Base-by-base conservation (phyloP, 2,888 invertebrate genomes). In the Aleiodes alternator region DNA sequence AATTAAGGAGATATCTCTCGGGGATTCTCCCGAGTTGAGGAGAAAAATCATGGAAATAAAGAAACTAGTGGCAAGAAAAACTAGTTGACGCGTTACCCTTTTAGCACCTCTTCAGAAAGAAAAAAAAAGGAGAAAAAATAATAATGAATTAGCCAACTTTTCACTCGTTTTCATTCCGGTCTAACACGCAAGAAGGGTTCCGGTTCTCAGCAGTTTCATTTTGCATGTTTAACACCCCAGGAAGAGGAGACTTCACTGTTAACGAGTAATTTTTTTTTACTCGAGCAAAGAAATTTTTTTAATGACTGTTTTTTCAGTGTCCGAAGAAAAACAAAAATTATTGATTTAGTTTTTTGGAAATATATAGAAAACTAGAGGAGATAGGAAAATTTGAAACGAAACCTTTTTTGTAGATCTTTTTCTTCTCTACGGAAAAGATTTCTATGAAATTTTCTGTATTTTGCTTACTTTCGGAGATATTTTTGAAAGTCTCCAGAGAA, bases 61-160 rank as follows among this genome's bases (percentile, higher is more conserved):
- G 43, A 43, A 43, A 43, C 3, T 38, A 43, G 64, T 9, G 64
- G 64, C 34, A 64, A 43, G 64, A 64, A 64, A 64, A 64, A 48
- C 43, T 38, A 64, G 48, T 64, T 64, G 64, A 64, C 64, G 64
- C 64, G 64, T 64, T 48, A 64, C 64, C 61, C 64, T 64, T 48
- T 64, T 64, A 64, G 43, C 64, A 64, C 64, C 43, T 64, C 43
- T 64, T 43, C 38, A 38, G 3, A 23, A 11, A 11, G 0, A 23
- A 23, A 11, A 64, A 64, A 64, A 64, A 43, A 48, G 11, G 23
- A 23, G 23, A 11, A 64, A 64, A 64, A 64, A 43, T 16, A n/a
- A 61, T 16, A 12, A 14, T 14, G 48, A 64, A 64, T 64, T 64
- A 64, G 64, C 48, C 43, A 64, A 64, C 43, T 64, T 64, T 64